These are phyloP conservation scores for Phyllotreta striolata DNA, from an alignment of 2,888 invertebrate genomes.

Conservation along the genomic window DNA sequence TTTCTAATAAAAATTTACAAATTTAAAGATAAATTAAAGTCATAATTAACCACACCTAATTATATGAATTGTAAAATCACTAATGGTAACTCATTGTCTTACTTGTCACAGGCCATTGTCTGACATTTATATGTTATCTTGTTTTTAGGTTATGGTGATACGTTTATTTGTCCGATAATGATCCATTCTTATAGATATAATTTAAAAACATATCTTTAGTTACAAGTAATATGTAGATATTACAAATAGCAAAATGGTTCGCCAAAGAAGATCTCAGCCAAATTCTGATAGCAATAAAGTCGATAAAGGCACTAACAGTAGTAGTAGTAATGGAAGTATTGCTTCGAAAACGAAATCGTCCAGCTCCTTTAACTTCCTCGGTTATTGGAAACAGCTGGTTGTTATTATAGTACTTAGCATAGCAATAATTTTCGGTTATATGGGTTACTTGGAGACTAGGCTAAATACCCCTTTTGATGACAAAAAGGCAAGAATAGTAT, in stretches of 20 bases:
- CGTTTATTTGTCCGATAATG: too few relatives aligned
- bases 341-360: constrained; percentile 48
- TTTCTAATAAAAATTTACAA: too few relatives aligned
- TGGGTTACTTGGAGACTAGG: constrained; percentile 86
- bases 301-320: constrained; percentile 54
- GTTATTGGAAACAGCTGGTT: constrained; percentile 69
- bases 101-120: too few relatives aligned
- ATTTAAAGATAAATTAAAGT: too few relatives aligned
- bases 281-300: constrained; percentile 42
- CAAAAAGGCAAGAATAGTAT: constrained; percentile 68
- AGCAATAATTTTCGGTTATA: constrained; percentile 78
- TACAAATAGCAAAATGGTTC: constrained; percentile 33
- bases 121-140: too few relatives aligned
- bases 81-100: too few relatives aligned
- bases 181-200: too few relatives aligned
- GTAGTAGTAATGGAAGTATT: constrained; percentile 61
- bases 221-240: too few relatives aligned
- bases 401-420: constrained; percentile 71
- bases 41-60: too few relatives aligned
- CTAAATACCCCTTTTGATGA: constrained; percentile 86
- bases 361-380: constrained; percentile 45
- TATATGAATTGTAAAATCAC: too few relatives aligned
- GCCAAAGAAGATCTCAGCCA: constrained; percentile 37
- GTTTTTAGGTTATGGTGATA: too few relatives aligned
- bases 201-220: too few relatives aligned